Percentiles rank a stretch among this genome's conserved stretches.
Conservation (phyloP, 2,888 invertebrate genomes). For the Phyllotreta striolata region DNA sequence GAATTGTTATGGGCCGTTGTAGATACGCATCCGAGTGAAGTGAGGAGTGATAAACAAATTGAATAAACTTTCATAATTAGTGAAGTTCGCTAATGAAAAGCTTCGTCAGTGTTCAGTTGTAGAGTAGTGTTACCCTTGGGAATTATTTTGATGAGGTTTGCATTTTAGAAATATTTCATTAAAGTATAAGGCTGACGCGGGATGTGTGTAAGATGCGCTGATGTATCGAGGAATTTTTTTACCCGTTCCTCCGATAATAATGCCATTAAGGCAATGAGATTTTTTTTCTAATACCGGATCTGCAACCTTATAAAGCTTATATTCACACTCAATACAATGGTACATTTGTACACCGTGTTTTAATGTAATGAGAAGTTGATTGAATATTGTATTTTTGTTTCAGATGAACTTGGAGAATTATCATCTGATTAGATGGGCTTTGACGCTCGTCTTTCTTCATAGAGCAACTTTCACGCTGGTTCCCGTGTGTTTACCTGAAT, state of each 20-base stretch:
- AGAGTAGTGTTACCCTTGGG: slow-evolving; percentile 17
- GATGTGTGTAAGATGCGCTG: no score
- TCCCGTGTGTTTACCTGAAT: slow-evolving; percentile 79
- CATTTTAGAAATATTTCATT: slow-evolving; percentile 24
- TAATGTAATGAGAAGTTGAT: no score
- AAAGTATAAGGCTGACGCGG: slow-evolving; percentile 2
- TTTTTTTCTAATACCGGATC: no score
- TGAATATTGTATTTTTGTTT: slow-evolving; percentile 44
- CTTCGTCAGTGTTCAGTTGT: slow-evolving; percentile 27
- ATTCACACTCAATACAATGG: no score
- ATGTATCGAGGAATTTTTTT: no score
- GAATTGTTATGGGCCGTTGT: slow-evolving; percentile 36
- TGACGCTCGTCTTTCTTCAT: slow-evolving; percentile 54
- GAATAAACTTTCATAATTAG: slow-evolving; percentile 36
- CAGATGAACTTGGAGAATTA: slow-evolving; percentile 58
- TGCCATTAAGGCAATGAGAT: no score
- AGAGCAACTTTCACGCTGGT: slow-evolving; percentile 57
- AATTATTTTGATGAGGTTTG: slow-evolving; percentile 27
- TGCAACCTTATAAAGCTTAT: no score
- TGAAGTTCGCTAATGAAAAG: slow-evolving; percentile 32
- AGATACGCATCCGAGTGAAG: slow-evolving; percentile 35
- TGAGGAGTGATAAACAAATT: slow-evolving; percentile 39
- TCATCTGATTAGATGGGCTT: slow-evolving; percentile 50
- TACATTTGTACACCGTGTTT: no score
- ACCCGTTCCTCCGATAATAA: no score